Percentiles rank a stretch among this genome's conserved stretches.
Evolutionary conservation across 2,888 invertebrate species (phyloP).

Genomic region (Dolichomitus sp.): DNA sequence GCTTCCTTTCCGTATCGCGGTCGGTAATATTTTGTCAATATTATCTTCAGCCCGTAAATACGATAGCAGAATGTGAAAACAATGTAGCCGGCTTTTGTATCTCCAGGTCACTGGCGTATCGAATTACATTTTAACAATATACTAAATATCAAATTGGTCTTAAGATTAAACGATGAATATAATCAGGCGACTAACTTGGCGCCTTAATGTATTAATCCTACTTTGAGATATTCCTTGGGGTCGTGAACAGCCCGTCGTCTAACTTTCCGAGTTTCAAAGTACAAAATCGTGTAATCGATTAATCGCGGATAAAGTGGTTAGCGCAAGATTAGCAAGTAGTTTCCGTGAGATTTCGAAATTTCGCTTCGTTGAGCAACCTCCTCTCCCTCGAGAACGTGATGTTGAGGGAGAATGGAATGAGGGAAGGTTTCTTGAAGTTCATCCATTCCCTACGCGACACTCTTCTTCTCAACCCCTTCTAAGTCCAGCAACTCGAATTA

Average conservation of each 20-base stretch:
- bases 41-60: slow-evolving; percentile 1
- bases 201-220: background rate
- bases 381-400: background rate
- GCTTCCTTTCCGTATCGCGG: slow-evolving; percentile 22
- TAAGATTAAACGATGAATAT: background rate
- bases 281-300: slow-evolving; percentile 21
- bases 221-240: background rate
- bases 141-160: background rate
- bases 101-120: slow-evolving; percentile 7
- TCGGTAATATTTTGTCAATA: slow-evolving; percentile 34
- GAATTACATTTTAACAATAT: background rate
- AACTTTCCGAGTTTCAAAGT: slow-evolving; percentile 14
- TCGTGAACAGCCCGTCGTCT: background rate
- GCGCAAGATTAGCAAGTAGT: slow-evolving; percentile 15
- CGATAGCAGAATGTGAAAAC: background rate
- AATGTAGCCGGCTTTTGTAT: slow-evolving; percentile 1
- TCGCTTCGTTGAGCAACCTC: background rate
- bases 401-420: background rate
- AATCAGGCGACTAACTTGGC: no score
- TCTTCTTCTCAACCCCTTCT: slow-evolving; percentile 49
- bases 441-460: slow-evolving; percentile 17
- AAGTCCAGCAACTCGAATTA: slow-evolving; percentile 70
- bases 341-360: slow-evolving; percentile 5
- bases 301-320: slow-evolving; percentile 25
- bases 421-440: slow-evolving; percentile 17